phyloP scores from a whole-genome alignment of 1,140 invertebrate genomes.

The Heliconius hermathena region DNA sequence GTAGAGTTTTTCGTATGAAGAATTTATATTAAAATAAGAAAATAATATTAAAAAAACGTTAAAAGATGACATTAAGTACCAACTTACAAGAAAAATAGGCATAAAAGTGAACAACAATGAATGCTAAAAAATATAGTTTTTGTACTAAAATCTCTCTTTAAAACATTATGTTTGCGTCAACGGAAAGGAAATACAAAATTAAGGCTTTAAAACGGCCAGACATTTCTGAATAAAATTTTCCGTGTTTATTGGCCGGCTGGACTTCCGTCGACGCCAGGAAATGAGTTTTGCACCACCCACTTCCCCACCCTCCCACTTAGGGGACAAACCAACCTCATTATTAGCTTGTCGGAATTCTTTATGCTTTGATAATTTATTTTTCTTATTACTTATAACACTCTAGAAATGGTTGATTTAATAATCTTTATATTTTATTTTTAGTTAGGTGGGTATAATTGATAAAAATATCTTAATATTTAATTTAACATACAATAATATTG shows the following conservation, averaged over 20 bases:
- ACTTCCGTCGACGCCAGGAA: slow-evolving; percentile 70
- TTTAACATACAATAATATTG: background rate
- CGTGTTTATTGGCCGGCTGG: slow-evolving; percentile 66
- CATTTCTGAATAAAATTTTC: slow-evolving; percentile 72
- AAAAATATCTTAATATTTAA: background rate
- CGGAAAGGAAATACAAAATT: slow-evolving; percentile 59
- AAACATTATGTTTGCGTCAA: slow-evolving; percentile 28
- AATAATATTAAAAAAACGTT: too few relatives aligned
- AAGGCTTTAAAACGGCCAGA: slow-evolving; percentile 54
- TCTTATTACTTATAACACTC: slow-evolving; percentile 14
- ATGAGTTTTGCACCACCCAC: slow-evolving; percentile 64
- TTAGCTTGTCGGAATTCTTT: slow-evolving; percentile 57
- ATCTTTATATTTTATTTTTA: background rate
- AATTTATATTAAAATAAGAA: too few relatives aligned
- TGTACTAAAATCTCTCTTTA: slow-evolving; percentile 24
- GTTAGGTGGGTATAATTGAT: background rate
- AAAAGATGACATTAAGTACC: too few relatives aligned
- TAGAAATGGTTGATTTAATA: background rate
- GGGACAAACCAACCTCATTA: slow-evolving; percentile 69
- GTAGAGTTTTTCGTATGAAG: too few relatives aligned
- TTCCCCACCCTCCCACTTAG: slow-evolving; percentile 23
- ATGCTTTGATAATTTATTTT: slow-evolving; percentile 33
- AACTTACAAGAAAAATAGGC: too few relatives aligned
- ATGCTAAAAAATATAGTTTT: slow-evolving; percentile 28
- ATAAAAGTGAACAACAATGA: background rate